Conservation (phyloP, 2,797 vertebrate species). For the Silurus lanzhouensis region DNA sequence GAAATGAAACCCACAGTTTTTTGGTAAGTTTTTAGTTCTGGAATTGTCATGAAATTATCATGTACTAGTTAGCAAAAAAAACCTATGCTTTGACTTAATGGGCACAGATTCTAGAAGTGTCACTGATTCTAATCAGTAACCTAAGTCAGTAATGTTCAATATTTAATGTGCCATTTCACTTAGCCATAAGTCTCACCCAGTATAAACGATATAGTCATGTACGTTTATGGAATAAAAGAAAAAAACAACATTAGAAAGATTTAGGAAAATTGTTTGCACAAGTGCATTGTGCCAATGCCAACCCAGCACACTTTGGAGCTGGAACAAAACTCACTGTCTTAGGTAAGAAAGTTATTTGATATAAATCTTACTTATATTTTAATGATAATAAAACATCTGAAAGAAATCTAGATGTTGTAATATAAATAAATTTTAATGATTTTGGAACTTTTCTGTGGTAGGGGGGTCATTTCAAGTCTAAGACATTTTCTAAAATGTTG, state of each 20-base stretch:
- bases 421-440: not conserved
- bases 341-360: constrained; percentile 54
- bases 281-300: constrained; percentile 61
- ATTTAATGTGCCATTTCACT: not conserved
- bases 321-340: constrained; percentile 71
- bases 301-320: constrained; percentile 64
- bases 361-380: not conserved
- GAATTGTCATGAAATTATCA: not conserved
- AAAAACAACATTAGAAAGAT: not conserved
- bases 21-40: not conserved
- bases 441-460: not conserved
- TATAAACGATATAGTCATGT: not conserved
- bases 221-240: not conserved
- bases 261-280: constrained; percentile 22
- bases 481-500: not conserved
- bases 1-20: no score
- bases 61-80: not conserved
- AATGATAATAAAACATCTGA: not conserved
- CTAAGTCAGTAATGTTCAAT: not conserved
- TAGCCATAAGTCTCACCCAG: not conserved
- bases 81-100: not conserved
- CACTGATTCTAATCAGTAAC: no score
- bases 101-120: not conserved
- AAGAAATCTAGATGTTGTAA: not conserved
- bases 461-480: not conserved